These are phyloP conservation scores for Rhipidura dahli DNA, from an alignment of 2,113 vertebrate species.

Conservation along the genomic window DNA sequence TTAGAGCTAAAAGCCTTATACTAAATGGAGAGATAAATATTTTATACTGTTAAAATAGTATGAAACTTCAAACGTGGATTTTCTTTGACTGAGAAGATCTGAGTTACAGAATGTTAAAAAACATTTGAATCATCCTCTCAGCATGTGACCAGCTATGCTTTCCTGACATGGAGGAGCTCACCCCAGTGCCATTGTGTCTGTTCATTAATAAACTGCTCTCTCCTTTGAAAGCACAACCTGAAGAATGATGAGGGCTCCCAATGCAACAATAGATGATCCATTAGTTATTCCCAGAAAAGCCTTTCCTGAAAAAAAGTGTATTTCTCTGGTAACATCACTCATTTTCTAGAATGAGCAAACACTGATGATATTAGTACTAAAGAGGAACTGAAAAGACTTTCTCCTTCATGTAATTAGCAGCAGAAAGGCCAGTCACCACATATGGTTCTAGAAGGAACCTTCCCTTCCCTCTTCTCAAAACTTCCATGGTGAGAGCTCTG, in stretches of 20 bases:
- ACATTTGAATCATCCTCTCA: not conserved
- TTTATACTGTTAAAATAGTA: not conserved
- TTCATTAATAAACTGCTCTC: not conserved
- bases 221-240: not conserved
- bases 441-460: not conserved
- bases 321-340: not conserved
- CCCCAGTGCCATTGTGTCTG: not conserved
- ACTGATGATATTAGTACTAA: not conserved
- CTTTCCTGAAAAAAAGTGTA: not conserved
- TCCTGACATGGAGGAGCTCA: not conserved
- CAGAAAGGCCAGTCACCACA: not conserved
- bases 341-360: not conserved
- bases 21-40: not conserved
- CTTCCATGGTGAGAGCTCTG: not conserved
- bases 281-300: not conserved
- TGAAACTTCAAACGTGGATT: not conserved
- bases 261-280: not conserved
- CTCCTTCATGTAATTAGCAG: not conserved
- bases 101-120: not conserved
- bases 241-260: not conserved
- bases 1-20: not conserved
- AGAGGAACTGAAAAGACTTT: not conserved
- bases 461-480: not conserved
- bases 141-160: not conserved
- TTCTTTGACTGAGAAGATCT: not conserved